Evolutionary conservation across 1,140 invertebrate species (phyloP).

Genomic region (Babylonia areolata): DNA sequence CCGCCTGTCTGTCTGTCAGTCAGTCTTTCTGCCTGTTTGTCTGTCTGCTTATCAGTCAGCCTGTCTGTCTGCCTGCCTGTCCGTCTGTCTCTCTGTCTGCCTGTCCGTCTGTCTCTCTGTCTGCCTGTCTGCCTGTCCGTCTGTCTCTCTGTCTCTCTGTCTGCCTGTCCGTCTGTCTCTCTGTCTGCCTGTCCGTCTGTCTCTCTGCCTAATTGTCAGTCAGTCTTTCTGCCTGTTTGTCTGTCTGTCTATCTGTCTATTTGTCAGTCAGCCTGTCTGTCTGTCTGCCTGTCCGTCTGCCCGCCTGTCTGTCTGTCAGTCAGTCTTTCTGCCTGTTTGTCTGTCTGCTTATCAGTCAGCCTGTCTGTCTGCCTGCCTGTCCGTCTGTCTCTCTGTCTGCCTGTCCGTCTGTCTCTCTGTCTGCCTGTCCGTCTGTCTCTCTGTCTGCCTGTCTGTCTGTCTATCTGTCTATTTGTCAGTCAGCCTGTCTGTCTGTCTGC

Average conservation of each 20-base stretch:
- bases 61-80: conserved; percentile 8
- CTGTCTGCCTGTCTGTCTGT: neutral
- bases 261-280: neutral
- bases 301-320: neutral
- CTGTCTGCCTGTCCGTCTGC: neutral
- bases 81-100: neutral
- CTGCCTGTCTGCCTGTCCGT: neutral
- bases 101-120: neutral
- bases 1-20: neutral
- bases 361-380: conserved; percentile 8
- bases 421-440: neutral
- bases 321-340: neutral
- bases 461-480: neutral
- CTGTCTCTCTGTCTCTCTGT: neutral
- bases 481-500: neutral
- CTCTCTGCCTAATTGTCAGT: no score
- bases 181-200: neutral
- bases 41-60: neutral
- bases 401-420: neutral
- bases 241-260: neutral
- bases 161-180: neutral
- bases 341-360: neutral
- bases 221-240: no score
- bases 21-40: neutral
- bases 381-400: neutral